phyloP scores from a whole-genome alignment of 2,113 vertebrate genomes.

The Bubo scandiacus region DNA sequence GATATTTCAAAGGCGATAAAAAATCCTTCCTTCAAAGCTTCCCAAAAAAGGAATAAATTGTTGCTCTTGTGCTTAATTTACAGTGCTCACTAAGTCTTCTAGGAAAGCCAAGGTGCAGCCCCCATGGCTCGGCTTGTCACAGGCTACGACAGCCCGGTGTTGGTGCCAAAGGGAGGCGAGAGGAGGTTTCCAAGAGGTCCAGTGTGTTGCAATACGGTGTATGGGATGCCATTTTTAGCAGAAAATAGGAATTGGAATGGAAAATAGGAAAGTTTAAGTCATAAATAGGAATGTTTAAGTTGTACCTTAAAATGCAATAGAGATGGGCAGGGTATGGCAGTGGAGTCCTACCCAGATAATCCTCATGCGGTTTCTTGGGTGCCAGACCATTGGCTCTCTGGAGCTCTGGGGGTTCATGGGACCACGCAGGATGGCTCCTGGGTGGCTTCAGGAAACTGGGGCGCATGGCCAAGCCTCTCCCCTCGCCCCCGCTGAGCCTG shows the following conservation, averaged over 20 bases:
- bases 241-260: not conserved
- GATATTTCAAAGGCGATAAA: not conserved
- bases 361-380: rapidly evolving
- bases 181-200: not conserved
- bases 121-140: not conserved
- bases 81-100: not conserved
- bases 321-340: too few relatives aligned
- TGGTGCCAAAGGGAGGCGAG: not conserved
- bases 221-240: rapidly evolving
- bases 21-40: not conserved
- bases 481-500: rapidly evolving
- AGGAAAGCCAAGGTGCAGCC: not conserved
- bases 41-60: slow-evolving; percentile 46
- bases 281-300: too few relatives aligned
- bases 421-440: rapidly evolving
- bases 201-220: rapidly evolving
- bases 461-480: not conserved
- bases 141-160: not conserved
- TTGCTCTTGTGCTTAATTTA: not conserved
- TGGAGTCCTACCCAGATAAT: not conserved
- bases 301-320: rapidly evolving
- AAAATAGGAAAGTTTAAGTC: too few relatives aligned
- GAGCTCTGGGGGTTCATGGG: not conserved
- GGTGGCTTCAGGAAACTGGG: not conserved
- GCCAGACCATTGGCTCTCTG: not conserved